Base-by-base conservation (phyloP, 2,888 invertebrate genomes). In the Heliconius cydno region DNA sequence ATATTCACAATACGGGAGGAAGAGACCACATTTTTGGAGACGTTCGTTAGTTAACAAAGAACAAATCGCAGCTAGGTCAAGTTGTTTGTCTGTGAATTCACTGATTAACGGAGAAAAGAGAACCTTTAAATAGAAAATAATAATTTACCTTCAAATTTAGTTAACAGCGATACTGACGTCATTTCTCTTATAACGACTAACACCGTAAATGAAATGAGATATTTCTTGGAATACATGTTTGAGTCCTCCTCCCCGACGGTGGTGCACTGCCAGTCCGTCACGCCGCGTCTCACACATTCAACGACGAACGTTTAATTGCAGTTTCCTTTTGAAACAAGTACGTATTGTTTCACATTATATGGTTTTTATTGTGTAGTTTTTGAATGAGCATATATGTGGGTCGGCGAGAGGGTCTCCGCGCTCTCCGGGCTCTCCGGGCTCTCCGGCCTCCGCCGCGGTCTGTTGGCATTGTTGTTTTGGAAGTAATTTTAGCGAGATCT, bases 401-500 rank as follows among this genome's bases (percentile, higher is more conserved):
- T 74, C 74, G 63, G 28, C 38, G 70, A 70, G 46, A 10, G 30
- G 19, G 30, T n/a, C 46, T 46, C 15, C 52, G n/a, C 0, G n/a
- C 60, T n/a, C 52, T 52, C 52, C 52, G 52, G 52, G n/a, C 60
- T n/a, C 52, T 52, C 52, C 52, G 52, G 52, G 1, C 52, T 22
- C 52, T 52, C 52, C 57, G 57, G 46, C 46, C 52, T 52, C 52
- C 57, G 57, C 57, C n/a, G 52, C 22, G 34, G n/a, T 5, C n/a
- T 0, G 19, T 0, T 19, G 10, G 65, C 41, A 46, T 46, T 72
- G 73, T 76, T 76, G 28, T 66, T 66, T 65, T 77, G 65, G 74
- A 77, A 81, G 76, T 77, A 25, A 79, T 81, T 77, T 70, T 66
- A 79, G 74, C 34, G 70, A 79, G 77, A 79, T 74, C 74, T 77